Percentiles rank a stretch among this genome's conserved stretches.
Evolutionary conservation across 2,113 vertebrate species (phyloP).

Genomic region (Oreochromis niloticus): DNA sequence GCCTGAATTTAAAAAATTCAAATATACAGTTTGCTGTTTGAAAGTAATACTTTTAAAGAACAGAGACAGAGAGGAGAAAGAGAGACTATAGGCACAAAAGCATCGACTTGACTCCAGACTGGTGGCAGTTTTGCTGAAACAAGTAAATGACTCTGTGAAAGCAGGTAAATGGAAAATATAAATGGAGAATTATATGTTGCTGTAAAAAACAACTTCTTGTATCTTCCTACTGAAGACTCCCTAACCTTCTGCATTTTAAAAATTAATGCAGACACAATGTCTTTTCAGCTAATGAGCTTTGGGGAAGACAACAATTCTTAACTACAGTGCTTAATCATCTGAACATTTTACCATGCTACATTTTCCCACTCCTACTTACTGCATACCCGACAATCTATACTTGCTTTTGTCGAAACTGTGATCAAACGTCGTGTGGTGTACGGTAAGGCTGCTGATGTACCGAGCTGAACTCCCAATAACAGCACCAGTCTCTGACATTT

Average conservation of each 20-base stretch:
- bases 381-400: neutral
- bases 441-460: neutral
- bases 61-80: neutral
- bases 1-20: neutral
- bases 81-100: constrained; percentile 16
- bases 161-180: neutral
- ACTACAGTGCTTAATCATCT: neutral
- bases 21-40: neutral
- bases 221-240: neutral
- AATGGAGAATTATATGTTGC: neutral
- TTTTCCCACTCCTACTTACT: neutral
- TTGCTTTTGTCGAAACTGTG: neutral
- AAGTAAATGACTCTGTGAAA: neutral
- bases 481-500: neutral
- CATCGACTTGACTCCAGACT: neutral
- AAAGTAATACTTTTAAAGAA: neutral
- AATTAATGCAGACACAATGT: neutral
- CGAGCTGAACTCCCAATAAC: neutral
- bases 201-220: neutral
- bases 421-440: neutral
- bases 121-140: constrained; percentile 7
- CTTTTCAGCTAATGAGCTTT: neutral
- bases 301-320: neutral
- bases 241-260: neutral
- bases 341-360: neutral